These are phyloP conservation scores for Gryllus longicercus DNA, from an alignment of 2,888 invertebrate species.

Conservation along the genomic window DNA sequence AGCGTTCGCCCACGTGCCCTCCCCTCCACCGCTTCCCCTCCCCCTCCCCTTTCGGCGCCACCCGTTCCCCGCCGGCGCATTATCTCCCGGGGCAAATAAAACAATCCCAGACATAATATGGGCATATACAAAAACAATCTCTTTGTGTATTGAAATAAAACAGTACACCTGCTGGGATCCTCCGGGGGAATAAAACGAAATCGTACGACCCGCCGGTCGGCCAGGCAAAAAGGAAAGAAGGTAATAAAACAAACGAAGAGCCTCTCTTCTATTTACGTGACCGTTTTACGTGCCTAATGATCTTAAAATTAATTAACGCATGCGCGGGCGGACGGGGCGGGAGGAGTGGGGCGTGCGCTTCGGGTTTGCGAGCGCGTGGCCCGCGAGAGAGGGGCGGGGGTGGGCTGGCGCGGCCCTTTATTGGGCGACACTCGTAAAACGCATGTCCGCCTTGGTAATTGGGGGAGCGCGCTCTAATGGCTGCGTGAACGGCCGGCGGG, in stretches of 20 bases:
- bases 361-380: too few species aligned
- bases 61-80: neutral
- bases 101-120: neutral
- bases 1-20: neutral
- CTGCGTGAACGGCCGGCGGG: too few species aligned
- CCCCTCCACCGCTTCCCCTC: neutral
- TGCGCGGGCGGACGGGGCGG: neutral
- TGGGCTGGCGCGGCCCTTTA: too few species aligned
- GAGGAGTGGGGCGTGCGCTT: too few species aligned
- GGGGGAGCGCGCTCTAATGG: too few species aligned
- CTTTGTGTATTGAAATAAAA: slow-evolving; percentile 8
- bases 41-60: neutral
- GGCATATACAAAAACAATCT: slow-evolving; percentile 17
- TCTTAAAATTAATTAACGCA: neutral
- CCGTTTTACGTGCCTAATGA: slow-evolving; percentile 8
- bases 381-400: too few species aligned
- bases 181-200: neutral
- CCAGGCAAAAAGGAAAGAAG: neutral
- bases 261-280: neutral
- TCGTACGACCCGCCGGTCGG: neutral
- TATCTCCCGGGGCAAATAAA: neutral
- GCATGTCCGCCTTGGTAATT: too few species aligned
- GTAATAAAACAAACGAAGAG: neutral
- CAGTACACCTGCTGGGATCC: neutral
- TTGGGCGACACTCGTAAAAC: too few species aligned